phyloP scores from a whole-genome alignment of 2,888 invertebrate species.

The Parthenolecanium corni region DNA sequence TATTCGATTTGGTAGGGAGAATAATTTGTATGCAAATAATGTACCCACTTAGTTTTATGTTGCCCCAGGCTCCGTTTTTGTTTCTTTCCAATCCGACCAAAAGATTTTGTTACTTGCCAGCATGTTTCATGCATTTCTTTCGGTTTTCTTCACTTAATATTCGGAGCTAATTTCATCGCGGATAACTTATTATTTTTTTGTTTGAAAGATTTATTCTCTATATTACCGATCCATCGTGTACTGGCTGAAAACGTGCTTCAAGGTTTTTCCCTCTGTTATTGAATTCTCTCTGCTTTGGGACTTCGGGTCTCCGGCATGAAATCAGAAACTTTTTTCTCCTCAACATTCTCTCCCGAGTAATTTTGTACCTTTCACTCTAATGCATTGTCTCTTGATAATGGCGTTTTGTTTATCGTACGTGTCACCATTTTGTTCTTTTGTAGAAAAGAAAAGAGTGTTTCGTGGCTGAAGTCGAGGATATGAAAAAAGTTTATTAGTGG shows the following conservation, averaged over 20 bases:
- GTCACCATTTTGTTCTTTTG: not conserved
- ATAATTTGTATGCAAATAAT: constrained; percentile 24
- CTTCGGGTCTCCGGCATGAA: not conserved
- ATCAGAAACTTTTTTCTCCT: not conserved
- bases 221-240: no score
- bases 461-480: no score
- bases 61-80: constrained; percentile 9
- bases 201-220: no score
- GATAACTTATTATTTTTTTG: no score
- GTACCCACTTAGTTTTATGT: constrained; percentile 20
- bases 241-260: no score
- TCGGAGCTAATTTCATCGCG: not conserved
- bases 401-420: constrained; percentile 1
- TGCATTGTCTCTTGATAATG: not conserved
- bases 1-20: constrained; percentile 9
- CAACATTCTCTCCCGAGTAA: not conserved
- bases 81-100: not conserved
- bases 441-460: no score
- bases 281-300: no score
- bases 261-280: no score
- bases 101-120: not conserved
- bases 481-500: no score
- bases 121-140: not conserved
- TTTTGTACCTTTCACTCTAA: not conserved
- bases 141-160: not conserved